Conservation (phyloP, 30 jellyfish, hydroid and myxozoan species). For the Hydra vulgaris region DNA sequence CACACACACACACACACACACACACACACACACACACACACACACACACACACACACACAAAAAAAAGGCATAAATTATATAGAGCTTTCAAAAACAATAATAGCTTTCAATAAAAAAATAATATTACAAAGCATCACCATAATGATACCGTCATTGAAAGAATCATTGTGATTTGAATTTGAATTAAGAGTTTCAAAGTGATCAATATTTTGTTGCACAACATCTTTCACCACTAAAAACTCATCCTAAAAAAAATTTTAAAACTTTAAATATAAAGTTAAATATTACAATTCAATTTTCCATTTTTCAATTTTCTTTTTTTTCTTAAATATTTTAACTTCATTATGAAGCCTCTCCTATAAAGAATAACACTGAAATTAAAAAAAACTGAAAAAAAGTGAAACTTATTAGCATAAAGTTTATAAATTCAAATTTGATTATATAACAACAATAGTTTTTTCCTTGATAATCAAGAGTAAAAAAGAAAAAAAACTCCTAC, state of each 20-base stretch:
- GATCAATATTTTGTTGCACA: not conserved
- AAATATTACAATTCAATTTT: not conserved
- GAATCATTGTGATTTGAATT: not conserved
- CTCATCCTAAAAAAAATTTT: constrained; percentile 5
- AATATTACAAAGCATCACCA: not conserved
- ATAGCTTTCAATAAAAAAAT: not conserved
- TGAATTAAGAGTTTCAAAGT: not conserved
- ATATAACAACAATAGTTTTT: too few species aligned
- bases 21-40: too few species aligned
- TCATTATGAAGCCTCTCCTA: too few species aligned
- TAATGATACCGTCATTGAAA: not conserved
- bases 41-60: too few species aligned
- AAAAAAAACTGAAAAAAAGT: too few species aligned
- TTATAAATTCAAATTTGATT: too few species aligned
- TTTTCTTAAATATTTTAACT: too few species aligned
- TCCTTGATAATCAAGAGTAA: too few species aligned
- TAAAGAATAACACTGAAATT: too few species aligned
- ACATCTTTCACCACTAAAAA: constrained; percentile 7
- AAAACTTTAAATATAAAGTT: not conserved
- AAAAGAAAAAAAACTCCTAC: constrained; percentile 22
- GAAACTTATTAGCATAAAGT: too few species aligned
- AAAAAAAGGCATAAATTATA: not conserved
- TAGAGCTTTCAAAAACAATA: not conserved
- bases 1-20: too few species aligned
- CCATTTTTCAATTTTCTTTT: not conserved